Percentiles rank a stretch among this genome's conserved stretches.
Evolutionary conservation across 2,113 vertebrate genomes (phyloP).

Genomic region (Hippopotamus amphibius): DNA sequence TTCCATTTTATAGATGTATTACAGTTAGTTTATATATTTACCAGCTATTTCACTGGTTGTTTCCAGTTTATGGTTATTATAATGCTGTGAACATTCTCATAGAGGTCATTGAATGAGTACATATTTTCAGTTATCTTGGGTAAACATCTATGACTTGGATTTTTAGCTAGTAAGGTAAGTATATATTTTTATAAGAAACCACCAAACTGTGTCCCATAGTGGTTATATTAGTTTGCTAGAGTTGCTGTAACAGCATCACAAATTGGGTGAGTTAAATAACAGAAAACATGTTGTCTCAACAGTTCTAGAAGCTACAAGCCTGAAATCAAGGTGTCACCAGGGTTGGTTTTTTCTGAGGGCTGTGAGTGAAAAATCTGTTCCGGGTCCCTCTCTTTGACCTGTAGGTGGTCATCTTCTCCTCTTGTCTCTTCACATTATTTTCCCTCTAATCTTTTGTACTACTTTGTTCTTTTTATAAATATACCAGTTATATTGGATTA

Average conservation of each 20-base stretch:
- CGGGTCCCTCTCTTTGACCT: too few species aligned
- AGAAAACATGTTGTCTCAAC: neutral
- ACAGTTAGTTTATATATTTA: neutral
- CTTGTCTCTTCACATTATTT: neutral
- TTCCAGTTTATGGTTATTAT: neutral
- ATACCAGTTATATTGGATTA: neutral
- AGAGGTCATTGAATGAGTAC: neutral
- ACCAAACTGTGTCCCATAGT: neutral
- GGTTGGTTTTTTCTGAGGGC: neutral
- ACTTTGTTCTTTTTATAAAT: neutral
- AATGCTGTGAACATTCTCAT: neutral
- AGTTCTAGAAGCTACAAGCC: too few species aligned
- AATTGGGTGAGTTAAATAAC: neutral
- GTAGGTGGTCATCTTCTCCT: neutral
- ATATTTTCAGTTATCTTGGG: neutral
- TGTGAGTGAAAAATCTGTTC: neutral
- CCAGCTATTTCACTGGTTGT: neutral
- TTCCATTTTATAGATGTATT: neutral
- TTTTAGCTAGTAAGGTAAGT: neutral
- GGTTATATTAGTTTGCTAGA: neutral
- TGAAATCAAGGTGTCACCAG: neutral
- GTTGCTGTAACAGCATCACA: neutral
- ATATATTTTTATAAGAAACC: neutral
- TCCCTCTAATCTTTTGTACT: neutral
- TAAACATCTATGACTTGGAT: neutral